phyloP scores from a whole-genome alignment of 2,113 vertebrate genomes.

The Sciurus niger region DNA sequence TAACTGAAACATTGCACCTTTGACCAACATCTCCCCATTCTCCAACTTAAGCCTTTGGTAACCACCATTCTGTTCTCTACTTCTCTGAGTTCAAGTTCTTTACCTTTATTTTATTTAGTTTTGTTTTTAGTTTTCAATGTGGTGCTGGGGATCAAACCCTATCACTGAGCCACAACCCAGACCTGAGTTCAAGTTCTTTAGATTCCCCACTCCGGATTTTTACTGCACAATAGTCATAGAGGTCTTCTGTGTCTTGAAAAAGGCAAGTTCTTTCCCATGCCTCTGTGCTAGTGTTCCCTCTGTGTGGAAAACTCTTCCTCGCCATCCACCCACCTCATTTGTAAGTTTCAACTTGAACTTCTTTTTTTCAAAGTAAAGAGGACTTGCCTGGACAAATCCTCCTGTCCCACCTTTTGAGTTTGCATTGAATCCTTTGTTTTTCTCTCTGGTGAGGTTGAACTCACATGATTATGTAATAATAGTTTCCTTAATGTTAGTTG shows the following conservation, averaged over 20 bases:
- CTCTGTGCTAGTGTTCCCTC: background rate
- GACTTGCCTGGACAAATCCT: background rate
- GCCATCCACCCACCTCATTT: background rate
- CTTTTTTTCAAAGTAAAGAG: constrained; percentile 2
- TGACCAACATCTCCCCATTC: background rate
- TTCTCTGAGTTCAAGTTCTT: background rate
- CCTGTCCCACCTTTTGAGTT: background rate
- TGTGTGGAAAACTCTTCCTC: background rate
- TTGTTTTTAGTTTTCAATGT: too few relatives aligned
- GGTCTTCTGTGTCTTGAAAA: background rate
- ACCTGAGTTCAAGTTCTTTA: background rate
- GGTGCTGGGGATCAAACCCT: too few relatives aligned
- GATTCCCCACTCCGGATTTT: background rate
- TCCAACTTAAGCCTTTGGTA: background rate
- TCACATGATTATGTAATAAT: background rate
- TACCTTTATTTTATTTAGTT: too few relatives aligned
- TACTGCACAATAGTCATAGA: background rate
- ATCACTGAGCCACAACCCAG: too few relatives aligned
- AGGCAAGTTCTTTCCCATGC: background rate
- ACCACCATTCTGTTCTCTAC: background rate
- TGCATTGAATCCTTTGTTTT: background rate
- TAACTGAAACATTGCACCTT: background rate
- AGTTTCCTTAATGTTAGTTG: constrained; percentile 5
- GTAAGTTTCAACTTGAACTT: constrained; percentile 10
- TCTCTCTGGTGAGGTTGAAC: background rate